Base-by-base conservation (phyloP, 2,888 invertebrate species). In the Spodoptera picta region DNA sequence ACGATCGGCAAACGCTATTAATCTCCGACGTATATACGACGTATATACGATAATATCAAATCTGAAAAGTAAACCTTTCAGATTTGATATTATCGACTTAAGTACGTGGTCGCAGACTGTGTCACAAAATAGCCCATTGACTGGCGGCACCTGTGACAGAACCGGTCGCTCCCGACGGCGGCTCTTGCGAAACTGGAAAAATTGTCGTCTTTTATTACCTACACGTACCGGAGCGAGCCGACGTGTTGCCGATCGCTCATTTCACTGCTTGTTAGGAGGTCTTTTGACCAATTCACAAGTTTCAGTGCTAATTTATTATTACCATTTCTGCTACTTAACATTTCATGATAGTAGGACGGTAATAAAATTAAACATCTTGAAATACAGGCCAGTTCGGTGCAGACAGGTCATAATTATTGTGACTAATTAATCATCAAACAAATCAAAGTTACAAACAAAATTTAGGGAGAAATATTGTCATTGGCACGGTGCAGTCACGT, bases 151-250 rank as follows among this genome's bases (percentile, higher is more conserved):
- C 91, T 92, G 90, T 87, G 83, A 58, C 77, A 65, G 85, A 89
- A 92, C 92, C 93, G 93, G 93, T 92, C 79, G 80, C 83, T 85
- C 84, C 86, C 77, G 86, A 76, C 84, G 79, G 79, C 82, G 77
- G 85, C 85, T 89, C 88, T 89, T 86, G 90, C 87, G 75, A 87
- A 90, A 92, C 92, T 92, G 88, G 92, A 88, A 84, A 80, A 75
- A 87, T 84, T 84, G 82, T 81, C 86, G 81, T 86, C 81, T 87
- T 83, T 85, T 87, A 87, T 87, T 85, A 84, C 85, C 83, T 80
- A 80, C 78, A 83, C 84, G 83, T 84, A 82, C 73, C 79, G 72
- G 78, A 80, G 72, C 73, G 67, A 67, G 77, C 74, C 63, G 68
- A 82, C 80, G 82, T 81, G 84, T 78, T 79, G 80, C 69, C 81